These are phyloP conservation scores for Fundulus diaphanus DNA, from an alignment of 2,797 vertebrate genomes.

Conservation along the genomic window DNA sequence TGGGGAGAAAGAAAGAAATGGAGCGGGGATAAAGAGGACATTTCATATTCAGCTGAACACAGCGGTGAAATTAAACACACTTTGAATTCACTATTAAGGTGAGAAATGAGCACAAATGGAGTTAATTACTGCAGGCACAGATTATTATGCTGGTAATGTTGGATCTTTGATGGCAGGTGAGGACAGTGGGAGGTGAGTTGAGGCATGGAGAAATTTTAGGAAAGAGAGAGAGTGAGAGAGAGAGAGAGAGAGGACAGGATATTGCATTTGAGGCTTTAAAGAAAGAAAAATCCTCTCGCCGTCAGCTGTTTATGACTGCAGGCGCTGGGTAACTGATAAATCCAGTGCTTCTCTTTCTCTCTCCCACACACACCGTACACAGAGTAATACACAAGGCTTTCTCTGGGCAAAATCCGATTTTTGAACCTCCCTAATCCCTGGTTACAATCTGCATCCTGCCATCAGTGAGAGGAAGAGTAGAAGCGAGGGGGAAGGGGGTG, in stretches of 20 bases:
- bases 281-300: slow-evolving; percentile 42
- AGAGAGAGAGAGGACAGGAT: slow-evolving; percentile 16
- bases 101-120: slow-evolving; percentile 8
- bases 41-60: slow-evolving; percentile 20
- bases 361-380: slow-evolving; percentile 39
- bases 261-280: slow-evolving; percentile 71
- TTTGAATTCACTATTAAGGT: slow-evolving; percentile 35
- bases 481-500: slow-evolving; percentile 11
- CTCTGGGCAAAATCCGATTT: slow-evolving; percentile 90
- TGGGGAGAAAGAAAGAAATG: not conserved
- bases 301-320: slow-evolving; percentile 48
- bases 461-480: slow-evolving; percentile 75
- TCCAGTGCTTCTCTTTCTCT: slow-evolving; percentile 63
- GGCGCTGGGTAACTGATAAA: slow-evolving; percentile 83
- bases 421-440: slow-evolving; percentile 89
- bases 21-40: slow-evolving; percentile 15
- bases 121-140: slow-evolving; percentile 29
- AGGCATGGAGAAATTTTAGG: not conserved
- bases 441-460: slow-evolving; percentile 90
- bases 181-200: slow-evolving; percentile 23
- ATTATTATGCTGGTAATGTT: slow-evolving; percentile 33
- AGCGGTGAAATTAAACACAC: slow-evolving; percentile 16
- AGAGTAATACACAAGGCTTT: slow-evolving; percentile 79
- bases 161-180: slow-evolving; percentile 14
- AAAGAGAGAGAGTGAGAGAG: not conserved